Percentiles rank a stretch among this genome's conserved stretches.
Evolutionary conservation across 2,113 vertebrate species (phyloP).

Genomic region (Dromiciops gliroides): DNA sequence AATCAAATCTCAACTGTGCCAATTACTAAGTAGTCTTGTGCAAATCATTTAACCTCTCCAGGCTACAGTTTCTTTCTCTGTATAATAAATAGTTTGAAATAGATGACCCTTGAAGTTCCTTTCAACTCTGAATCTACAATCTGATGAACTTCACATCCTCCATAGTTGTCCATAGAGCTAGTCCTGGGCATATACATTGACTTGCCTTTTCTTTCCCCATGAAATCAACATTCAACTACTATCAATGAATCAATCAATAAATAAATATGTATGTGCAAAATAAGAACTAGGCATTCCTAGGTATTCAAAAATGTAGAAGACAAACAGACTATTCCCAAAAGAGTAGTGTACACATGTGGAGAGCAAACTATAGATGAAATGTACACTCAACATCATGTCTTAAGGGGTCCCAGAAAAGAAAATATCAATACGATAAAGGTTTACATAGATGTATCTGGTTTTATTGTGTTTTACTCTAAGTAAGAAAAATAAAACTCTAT

Average conservation of each 20-base stretch:
- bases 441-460: conserved; percentile 1
- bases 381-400: neutral
- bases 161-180: neutral
- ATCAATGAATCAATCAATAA: neutral
- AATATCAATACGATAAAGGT: conserved; percentile 18
- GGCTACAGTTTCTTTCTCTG: neutral
- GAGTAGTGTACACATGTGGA: neutral
- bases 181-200: neutral
- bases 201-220: neutral
- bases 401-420: conserved; percentile 18
- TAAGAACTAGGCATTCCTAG: neutral
- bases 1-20: neutral
- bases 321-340: neutral
- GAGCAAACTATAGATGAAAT: neutral
- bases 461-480: conserved; percentile 3
- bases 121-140: neutral
- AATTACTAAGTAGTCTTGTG: neutral
- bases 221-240: neutral
- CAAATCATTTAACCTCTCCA: neutral
- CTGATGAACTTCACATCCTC: neutral
- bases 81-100: neutral
- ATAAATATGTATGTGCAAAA: neutral
- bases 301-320: neutral
- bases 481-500: conserved; percentile 33
- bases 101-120: neutral